Evolutionary conservation across 2,888 invertebrate species (phyloP), one percentile per base, ranked within the genome.

Genomic region (Cancer borealis): DNA sequence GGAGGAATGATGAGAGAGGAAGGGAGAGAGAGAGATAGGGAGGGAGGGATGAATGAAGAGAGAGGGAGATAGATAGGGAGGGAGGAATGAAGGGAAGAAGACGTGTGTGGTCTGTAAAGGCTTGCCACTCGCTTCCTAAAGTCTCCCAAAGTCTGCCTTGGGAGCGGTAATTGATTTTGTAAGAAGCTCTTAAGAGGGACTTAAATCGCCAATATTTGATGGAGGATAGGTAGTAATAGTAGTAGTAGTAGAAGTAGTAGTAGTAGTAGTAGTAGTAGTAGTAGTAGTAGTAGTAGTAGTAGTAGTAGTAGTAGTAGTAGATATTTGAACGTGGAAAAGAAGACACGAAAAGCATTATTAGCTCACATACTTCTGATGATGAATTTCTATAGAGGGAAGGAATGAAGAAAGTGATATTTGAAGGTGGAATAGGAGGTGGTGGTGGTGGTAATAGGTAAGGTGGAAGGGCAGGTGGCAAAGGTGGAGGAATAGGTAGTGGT

Each of bases 91-190:
- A 47, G 47, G 4, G 89, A 17, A 10, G 45, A n/a, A 54, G 14
- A 54, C 54, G 54, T 66, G 66, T 66, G 66, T 54, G 54, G 91
- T 60, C 30, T 66, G 91, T 8, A n/a, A 54, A 10, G n/a, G 92
- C 45, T 88, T 60, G 91, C 91, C 30, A 66, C 39, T 66, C 66
- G 17, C n/a, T 14, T 14, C 30, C 30, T 6, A 88, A 92, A 88
- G 54, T 45, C 66, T 66, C 45, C 88, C 60, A 60, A 88, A 88
- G 54, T 88, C 88, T 88, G 60, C 46, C 88, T 45, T 88, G 92
- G 88, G 14, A 30, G 45, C 88, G 88, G 66, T 92, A 92, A 92
- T 92, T 92, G 92, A 92, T 92, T 92, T 92, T 92, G 66, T 88
- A 92, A 92, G 88, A 92, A 60, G 87, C 39, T 88, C 54, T 92